Evolutionary conservation across 2,113 vertebrate genomes (phyloP).

Genomic region (Actinemys pallida): DNA sequence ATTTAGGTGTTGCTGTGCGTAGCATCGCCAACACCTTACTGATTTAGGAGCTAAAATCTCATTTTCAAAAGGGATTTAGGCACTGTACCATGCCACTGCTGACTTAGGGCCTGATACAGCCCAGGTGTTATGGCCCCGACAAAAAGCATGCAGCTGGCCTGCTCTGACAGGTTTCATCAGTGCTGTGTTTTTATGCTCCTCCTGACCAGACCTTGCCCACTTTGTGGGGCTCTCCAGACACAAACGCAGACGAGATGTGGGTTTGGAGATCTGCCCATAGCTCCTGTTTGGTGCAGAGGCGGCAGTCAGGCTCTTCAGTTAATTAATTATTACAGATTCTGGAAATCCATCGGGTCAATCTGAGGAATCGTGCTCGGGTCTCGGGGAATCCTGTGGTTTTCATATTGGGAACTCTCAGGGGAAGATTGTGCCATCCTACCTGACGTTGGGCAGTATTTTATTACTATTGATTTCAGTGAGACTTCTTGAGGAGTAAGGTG

Average conservation of each 20-base stretch:
- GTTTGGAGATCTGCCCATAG: neutral
- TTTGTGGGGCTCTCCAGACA: neutral
- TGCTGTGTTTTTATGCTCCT: neutral
- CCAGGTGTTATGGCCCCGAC: neutral
- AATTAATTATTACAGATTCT: neutral
- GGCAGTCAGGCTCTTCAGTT: neutral
- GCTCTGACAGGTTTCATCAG: neutral
- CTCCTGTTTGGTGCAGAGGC: neutral
- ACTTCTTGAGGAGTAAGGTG: neutral
- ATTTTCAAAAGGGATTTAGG: neutral
- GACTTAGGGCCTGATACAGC: neutral
- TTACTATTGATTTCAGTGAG: neutral
- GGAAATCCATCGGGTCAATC: neutral
- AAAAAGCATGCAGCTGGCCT: neutral
- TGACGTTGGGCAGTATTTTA: neutral
- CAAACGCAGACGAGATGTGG: neutral
- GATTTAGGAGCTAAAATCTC: neutral
- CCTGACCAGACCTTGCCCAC: neutral
- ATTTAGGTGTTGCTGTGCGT: neutral
- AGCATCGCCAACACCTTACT: neutral
- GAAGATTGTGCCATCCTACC: neutral
- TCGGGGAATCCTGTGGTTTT: neutral
- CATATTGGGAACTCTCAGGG: neutral
- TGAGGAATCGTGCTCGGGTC: neutral
- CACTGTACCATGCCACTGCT: neutral